Evolutionary conservation across 2,797 vertebrate species (phyloP), one percentile per base, ranked within the genome.

Genomic region (Lithobates pipiens): DNA sequence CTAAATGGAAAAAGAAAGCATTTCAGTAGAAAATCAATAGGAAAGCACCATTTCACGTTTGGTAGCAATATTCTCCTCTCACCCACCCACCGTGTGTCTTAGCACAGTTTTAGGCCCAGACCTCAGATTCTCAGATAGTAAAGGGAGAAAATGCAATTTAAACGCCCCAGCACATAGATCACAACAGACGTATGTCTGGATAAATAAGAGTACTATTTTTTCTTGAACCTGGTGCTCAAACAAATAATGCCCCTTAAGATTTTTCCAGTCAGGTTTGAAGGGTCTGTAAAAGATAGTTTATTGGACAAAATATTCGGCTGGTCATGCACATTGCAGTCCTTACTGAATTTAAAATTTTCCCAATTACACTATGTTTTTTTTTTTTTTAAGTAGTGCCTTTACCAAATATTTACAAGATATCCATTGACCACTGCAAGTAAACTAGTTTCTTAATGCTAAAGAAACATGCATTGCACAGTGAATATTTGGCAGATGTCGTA

Each of bases 1-100:
- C 81, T 87, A 83, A 87, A 87, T 87, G 86, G 86, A 87, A 84
- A 76, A 87, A 87, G 81, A 87, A 87, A 87, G 86, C 71, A 84
- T 87, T 87, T 83, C 81, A 79, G 86, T 76, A 74, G 86, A 87
- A 87, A 83, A 87, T 87, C 86, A 83, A 87, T 87, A 70, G 76
- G 32, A 87, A 80, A 80, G 81, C 61, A 87, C 86, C 86, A 87
- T 87, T 87, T 83, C 86, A 87, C 54, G 86, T 87, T 83, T 84
- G 76, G 76, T 75, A 80, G 71, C 63, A 79, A 79, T 83, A 70
- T 80, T 50, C 81, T 84, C 71, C 76, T 50, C 69, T 79, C 42
- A 84, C 61, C 46, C 86, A 83, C 76, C 86, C 46, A 84, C 86
- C 80, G 81, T 80, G 76, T 83, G 42, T 74, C 86, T 83, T 82